Percentiles rank a stretch among this genome's conserved stretches.
Conservation (phyloP, 2,797 vertebrate species). For the Malurus leucopterus region DNA sequence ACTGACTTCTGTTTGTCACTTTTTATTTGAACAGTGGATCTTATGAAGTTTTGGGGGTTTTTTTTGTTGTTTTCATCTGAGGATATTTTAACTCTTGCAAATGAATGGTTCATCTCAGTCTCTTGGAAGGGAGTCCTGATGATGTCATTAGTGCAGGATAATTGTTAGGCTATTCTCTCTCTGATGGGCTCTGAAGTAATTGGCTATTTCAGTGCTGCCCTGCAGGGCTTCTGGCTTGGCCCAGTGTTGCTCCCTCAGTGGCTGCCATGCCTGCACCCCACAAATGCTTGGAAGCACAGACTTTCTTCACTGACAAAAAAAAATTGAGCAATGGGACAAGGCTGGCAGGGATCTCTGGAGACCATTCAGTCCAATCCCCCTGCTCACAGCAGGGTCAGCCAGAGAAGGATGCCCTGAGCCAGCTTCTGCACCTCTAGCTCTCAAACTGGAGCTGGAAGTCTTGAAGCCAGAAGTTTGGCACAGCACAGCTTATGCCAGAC, state of each 20-base stretch:
- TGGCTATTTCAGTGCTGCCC: not conserved
- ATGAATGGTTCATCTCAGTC: not conserved
- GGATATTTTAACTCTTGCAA: not conserved
- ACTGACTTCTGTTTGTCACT: not conserved
- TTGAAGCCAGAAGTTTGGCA: not conserved
- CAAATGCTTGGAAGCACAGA: not conserved
- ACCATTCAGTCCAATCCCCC: not conserved
- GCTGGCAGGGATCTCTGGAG: not conserved
- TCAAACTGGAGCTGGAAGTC: not conserved
- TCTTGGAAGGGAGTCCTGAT: not conserved
- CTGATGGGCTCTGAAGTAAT: not conserved
- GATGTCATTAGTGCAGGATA: not conserved
- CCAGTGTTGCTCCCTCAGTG: not conserved
- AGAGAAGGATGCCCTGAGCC: not conserved
- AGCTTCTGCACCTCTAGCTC: not conserved
- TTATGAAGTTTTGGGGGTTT: not conserved
- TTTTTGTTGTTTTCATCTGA: not conserved
- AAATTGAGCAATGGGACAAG: not conserved
- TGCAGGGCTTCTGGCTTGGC: not conserved
- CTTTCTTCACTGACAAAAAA: not conserved
- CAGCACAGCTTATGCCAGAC: not conserved
- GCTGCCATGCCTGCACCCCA: accelerated
- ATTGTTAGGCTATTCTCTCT: not conserved
- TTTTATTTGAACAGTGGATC: not conserved
- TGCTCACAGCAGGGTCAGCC: not conserved